Evolutionary conservation across 2,888 invertebrate genomes (phyloP).

Genomic region (Heliconius cydno): DNA sequence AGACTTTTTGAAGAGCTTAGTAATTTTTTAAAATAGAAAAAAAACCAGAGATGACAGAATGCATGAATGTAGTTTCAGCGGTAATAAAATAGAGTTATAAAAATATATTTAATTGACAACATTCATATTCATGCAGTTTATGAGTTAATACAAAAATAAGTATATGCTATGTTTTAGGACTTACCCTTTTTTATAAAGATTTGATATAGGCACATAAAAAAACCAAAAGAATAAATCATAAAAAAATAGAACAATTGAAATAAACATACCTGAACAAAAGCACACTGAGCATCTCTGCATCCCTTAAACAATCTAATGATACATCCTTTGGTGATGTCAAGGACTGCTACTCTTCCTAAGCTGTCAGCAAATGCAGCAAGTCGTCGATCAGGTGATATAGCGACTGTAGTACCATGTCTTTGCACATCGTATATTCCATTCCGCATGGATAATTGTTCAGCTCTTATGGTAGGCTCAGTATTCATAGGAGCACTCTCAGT

Average conservation of each 20-base stretch:
- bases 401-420: slow-evolving; percentile 87
- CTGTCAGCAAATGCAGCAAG: slow-evolving; percentile 93
- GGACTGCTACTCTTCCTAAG: slow-evolving; percentile 92
- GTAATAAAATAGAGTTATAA: too few species aligned
- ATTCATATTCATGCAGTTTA: too few species aligned
- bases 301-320: slow-evolving; percentile 96
- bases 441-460: slow-evolving; percentile 89
- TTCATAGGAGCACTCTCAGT: slow-evolving; percentile 59
- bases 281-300: slow-evolving; percentile 97
- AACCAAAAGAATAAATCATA: not conserved
- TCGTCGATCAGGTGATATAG: slow-evolving; percentile 90
- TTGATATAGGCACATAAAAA: too few species aligned
- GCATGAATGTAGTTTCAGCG: too few species aligned
- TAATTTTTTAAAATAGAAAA: too few species aligned
- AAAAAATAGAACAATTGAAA: not conserved
- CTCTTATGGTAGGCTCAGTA: slow-evolving; percentile 82
- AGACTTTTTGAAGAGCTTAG: too few species aligned
- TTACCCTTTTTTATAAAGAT: too few species aligned
- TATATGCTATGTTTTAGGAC: too few species aligned
- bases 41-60: too few species aligned
- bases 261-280: slow-evolving; percentile 90
- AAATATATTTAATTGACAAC: too few species aligned
- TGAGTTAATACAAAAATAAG: too few species aligned
- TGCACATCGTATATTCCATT: slow-evolving; percentile 92
- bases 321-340: slow-evolving; percentile 92